These are phyloP conservation scores for Xanthostigma xanthostigma DNA, from an alignment of 2,888 invertebrate genomes.

Conservation along the genomic window DNA sequence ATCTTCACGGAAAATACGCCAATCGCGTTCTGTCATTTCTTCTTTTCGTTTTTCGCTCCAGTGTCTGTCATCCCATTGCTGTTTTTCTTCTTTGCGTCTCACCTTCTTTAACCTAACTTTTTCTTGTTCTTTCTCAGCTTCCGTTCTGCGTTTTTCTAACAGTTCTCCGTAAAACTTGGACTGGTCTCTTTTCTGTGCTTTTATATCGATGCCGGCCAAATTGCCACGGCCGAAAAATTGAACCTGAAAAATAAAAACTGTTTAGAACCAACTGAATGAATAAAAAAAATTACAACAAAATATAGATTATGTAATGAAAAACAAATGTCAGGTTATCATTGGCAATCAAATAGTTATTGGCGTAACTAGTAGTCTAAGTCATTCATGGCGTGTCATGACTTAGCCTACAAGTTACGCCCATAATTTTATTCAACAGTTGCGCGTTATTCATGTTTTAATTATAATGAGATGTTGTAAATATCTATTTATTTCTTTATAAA, in stretches of 20 bases:
- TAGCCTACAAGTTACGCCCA: too few relatives aligned
- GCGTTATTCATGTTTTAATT: too few relatives aligned
- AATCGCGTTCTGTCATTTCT: conserved; percentile 98
- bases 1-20: conserved; percentile 99
- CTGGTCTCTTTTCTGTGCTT: conserved; percentile 88
- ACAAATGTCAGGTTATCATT: too few relatives aligned
- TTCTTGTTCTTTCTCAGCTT: conserved; percentile 93
- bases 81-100: conserved; percentile 91
- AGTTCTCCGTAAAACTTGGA: conserved; percentile 94
- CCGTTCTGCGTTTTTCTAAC: conserved; percentile 86
- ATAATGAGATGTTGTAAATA: too few relatives aligned
- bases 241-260: conserved; percentile 30
- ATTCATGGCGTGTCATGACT: too few relatives aligned
- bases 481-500: too few relatives aligned
- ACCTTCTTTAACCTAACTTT: conserved; percentile 83
- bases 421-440: too few relatives aligned
- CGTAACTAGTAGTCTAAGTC: too few relatives aligned
- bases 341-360: too few relatives aligned
- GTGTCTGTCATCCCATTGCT: conserved; percentile 97
- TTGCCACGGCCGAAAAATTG: conserved; percentile 98
- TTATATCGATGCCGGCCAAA: conserved; percentile 95
- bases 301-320: too few relatives aligned
- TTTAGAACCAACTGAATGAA: too few relatives aligned
- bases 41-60: conserved; percentile 90
- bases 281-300: too few relatives aligned